Conservation (phyloP, 2,797 vertebrate species). For the Vespertilio murinus region DNA sequence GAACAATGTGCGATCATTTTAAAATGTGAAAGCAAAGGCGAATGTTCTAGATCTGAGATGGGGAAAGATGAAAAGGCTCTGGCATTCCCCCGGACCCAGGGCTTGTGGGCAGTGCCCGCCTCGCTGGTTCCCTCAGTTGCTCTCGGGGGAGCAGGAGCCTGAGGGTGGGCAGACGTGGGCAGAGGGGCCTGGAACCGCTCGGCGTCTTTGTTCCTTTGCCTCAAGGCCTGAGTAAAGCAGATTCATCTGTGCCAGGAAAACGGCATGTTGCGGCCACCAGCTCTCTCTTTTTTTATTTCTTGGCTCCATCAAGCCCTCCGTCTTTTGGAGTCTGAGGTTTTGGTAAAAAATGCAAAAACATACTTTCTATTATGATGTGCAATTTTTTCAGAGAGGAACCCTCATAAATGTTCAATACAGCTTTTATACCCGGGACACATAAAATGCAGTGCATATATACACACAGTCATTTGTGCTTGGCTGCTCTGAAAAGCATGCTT, state of each 20-base stretch:
- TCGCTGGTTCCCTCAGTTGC: not conserved
- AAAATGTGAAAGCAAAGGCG: slow-evolving; percentile 32
- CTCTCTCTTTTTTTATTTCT: slow-evolving; percentile 48
- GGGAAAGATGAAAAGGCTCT: not conserved
- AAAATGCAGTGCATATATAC: slow-evolving; percentile 71
- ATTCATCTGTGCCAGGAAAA: slow-evolving; percentile 73
- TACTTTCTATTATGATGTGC: slow-evolving; percentile 79
- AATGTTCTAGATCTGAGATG: not conserved
- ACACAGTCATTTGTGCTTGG: slow-evolving; percentile 75
- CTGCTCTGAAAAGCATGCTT: slow-evolving; percentile 71
- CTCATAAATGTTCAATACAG: slow-evolving; percentile 80
- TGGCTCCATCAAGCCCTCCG: slow-evolving; percentile 54
- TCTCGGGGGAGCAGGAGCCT: not conserved
- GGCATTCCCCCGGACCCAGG: not conserved
- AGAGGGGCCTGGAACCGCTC: not conserved
- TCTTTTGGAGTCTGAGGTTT: slow-evolving; percentile 73
- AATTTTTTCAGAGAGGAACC: slow-evolving; percentile 73
- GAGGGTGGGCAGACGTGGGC: not conserved
- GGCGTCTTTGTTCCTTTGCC: slow-evolving; percentile 6
- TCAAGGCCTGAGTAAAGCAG: slow-evolving; percentile 14
- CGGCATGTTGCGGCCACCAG: slow-evolving; percentile 8
- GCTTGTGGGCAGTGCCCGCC: not conserved
- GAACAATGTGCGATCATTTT: slow-evolving; percentile 41
- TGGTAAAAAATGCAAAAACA: slow-evolving; percentile 72
- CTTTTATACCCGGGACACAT: slow-evolving; percentile 77